Evolutionary conservation across 2,113 vertebrate genomes (phyloP), one percentile per base, ranked within the genome.

Genomic region (Nansenia antarctica): DNA sequence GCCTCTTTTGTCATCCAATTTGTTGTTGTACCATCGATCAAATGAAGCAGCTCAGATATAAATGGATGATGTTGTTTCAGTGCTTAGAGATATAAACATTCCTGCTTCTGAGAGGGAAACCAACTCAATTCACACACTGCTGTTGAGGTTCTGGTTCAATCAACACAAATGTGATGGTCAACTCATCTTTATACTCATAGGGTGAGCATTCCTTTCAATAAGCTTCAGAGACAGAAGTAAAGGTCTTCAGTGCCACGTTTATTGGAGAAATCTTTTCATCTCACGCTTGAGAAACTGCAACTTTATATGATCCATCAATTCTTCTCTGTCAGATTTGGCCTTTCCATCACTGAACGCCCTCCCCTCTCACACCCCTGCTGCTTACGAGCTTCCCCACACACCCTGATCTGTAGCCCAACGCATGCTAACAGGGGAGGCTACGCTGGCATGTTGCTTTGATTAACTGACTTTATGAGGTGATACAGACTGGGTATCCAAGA

Each of bases 391-490:
- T 61, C 32, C 32, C 59, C 32, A 37, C 59, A 37, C n/a, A 35
- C 34, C 3, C 34, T 35, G 6, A 37, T 4, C 15, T 29, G 18
- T 8, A 27, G 20, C 30, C 24, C 9, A 22, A 15, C 18, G 47
- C 29, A 62, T 1, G 32, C 57, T 73, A 72, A 74, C 60, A 49
- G 37, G 31, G 52, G 53, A 62, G 64, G 69, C 27, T 30, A 59
- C 9, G 8, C 11, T 53, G 18, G 65, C 15, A 29, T 31, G 42
- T 65, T 49, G 9, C 55, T 75, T 76, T 77, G 62, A 71, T 71
- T 37, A 73, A 20, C 64, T 35, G 59, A 67, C 42, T 80, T 80
- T 39, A 72, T 52, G 68, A 65, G 7, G 67, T 77, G 78, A 76
- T 37, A 42, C 55, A 1, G 27, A 39, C 52, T 54, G 35, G 31